Evolutionary conservation across 2,797 vertebrate species (phyloP).

Genomic region (Schizopygopsis pylzovi): DNA sequence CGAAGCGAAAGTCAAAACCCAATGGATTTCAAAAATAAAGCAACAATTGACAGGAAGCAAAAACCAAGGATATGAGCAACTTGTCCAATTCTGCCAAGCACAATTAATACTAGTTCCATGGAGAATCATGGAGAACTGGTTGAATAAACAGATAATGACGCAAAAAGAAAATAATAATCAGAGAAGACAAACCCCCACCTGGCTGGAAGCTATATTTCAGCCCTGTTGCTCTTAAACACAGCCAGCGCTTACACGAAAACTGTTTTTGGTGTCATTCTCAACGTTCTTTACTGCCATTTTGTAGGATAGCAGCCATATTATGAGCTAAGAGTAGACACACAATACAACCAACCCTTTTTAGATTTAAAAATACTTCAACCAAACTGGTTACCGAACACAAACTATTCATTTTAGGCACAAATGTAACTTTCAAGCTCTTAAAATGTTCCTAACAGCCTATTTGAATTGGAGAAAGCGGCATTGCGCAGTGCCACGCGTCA

Average conservation of each 20-base stretch:
- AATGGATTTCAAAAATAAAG: neutral
- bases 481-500: neutral
- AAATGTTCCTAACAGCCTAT: neutral
- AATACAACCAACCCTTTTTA: constrained; percentile 64
- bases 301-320: constrained; percentile 85
- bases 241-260: constrained; percentile 49
- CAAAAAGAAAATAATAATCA: constrained; percentile 16
- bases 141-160: constrained; percentile 22
- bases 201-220: constrained; percentile 33
- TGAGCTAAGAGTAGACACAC: constrained; percentile 65
- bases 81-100: constrained; percentile 34
- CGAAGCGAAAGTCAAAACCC: constrained; percentile 12
- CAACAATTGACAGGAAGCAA: neutral
- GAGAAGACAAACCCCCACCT: neutral
- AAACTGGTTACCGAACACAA: constrained; percentile 4
- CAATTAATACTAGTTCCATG: constrained; percentile 4
- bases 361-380: constrained; percentile 19
- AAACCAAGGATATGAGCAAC: constrained; percentile 2
- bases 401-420: constrained; percentile 42
- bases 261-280: constrained; percentile 54
- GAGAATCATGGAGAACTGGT: neutral
- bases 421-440: neutral
- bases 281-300: constrained; percentile 78
- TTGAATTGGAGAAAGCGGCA: constrained; percentile 10
- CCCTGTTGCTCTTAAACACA: constrained; percentile 60